Percentiles rank a stretch among this genome's conserved stretches.
These are phyloP conservation scores for Trididemnum miniatum DNA, from an alignment of 23 tunicate species.

Conservation along the genomic window DNA sequence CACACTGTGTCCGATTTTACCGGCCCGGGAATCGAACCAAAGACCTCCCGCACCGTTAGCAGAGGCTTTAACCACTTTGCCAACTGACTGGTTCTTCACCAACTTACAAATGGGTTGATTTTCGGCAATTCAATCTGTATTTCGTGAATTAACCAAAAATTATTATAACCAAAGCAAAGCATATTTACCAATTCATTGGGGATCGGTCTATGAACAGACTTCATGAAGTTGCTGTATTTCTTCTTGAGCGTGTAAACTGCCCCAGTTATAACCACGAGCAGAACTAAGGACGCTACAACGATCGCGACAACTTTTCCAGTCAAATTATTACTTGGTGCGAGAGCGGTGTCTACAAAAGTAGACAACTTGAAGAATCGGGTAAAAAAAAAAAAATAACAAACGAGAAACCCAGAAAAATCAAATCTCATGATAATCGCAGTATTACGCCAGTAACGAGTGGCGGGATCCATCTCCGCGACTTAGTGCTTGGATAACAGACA, in stretches of 20 bases:
- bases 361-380: too few relatives aligned
- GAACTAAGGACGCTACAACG: not conserved
- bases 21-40: not conserved
- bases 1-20: not conserved
- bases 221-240: not conserved
- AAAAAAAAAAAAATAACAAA: too few relatives aligned
- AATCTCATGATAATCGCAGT: too few relatives aligned
- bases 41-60: not conserved
- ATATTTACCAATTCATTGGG: slow-evolving; percentile 10
- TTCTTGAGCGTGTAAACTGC: not conserved
- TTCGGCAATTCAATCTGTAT: too few relatives aligned
- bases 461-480: too few relatives aligned
- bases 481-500: too few relatives aligned
- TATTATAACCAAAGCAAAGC: not conserved
- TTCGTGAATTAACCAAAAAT: too few relatives aligned
- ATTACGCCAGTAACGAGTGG: too few relatives aligned
- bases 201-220: not conserved
- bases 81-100: not conserved
- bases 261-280: not conserved
- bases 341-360: not conserved
- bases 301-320: not conserved
- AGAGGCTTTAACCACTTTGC: not conserved
- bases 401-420: too few relatives aligned
- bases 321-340: not conserved
- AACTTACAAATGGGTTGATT: too few relatives aligned